Evolutionary conservation across 2,888 invertebrate genomes (phyloP), one percentile per base, ranked within the genome.

Genomic region (Platypus cylindrus): DNA sequence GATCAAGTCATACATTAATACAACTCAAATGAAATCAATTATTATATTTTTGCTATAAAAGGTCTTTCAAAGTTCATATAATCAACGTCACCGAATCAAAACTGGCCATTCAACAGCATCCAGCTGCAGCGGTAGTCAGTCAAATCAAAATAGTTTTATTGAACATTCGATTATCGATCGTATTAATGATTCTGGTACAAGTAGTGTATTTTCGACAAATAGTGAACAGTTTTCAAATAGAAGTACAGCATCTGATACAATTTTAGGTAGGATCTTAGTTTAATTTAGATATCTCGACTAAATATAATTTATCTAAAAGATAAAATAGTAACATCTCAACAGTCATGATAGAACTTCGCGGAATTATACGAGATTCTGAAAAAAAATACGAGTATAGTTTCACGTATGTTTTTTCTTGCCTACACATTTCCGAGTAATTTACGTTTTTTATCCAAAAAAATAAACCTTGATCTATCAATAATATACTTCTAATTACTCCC

Each of bases 201-300:
- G 57, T 40, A 57, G 55, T 40, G 48, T 49, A 4, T 54, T 51
- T 34, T 58, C 58, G 8, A 51, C 52, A 24, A n/a, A n/a, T n/a
- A 55, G 55, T 37, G 58, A 58, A 40, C 53, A 53, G 26, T 42
- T 48, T n/a, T 55, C 57, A n/a, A 47, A 50, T 18, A 45, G 50
- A 30, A 60, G 59, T 36, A 54, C 54, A n/a, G 53, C 52, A 14
- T 59, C 58, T n/a, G 60, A 60, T 44, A 55, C 55, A 5, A 41
- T 56, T 31, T 44, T 58, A 44, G 52, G 56, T 54, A 47, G 42
- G 41, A n/a, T n/a, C n/a, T n/a, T n/a, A n/a, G n/a, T n/a, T n/a
- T n/a, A n/a, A n/a, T n/a, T n/a, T 17, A 31, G 9, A 30, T 14
- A n/a, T n/a, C n/a, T n/a, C n/a, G n/a, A n/a, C n/a, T n/a, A n/a